Conservation (phyloP, 2,797 vertebrate genomes). For the Myotis vivesi region DNA sequence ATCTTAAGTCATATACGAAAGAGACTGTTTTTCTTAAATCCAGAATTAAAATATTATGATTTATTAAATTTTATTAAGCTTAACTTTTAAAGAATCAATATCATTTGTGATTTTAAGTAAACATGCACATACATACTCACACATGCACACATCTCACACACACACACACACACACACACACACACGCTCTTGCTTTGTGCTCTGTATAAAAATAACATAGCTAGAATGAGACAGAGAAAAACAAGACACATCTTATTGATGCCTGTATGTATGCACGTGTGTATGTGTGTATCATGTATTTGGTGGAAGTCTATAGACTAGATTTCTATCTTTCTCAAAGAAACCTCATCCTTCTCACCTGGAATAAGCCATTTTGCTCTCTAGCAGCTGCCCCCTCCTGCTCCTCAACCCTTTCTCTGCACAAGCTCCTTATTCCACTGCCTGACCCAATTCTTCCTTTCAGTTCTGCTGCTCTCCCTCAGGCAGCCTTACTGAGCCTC, state of each 20-base stretch:
- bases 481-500: background rate
- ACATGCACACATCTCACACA: background rate
- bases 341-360: too few species aligned
- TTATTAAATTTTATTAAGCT: background rate
- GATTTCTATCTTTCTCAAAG: background rate
- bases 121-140: rapidly evolving
- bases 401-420: background rate
- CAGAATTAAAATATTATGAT: background rate
- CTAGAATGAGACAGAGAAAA: background rate
- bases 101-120: background rate
- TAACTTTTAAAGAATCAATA: background rate
- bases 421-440: background rate
- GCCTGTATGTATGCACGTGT: rapidly evolving
- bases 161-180: rapidly evolving
- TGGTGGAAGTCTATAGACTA: too few species aligned
- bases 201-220: background rate
- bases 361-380: background rate
- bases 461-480: background rate
- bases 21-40: background rate
- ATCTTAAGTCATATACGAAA: background rate
- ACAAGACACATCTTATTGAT: background rate
- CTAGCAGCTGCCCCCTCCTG: rapidly evolving
- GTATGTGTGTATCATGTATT: rapidly evolving
- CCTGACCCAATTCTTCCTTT: background rate
- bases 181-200: background rate